A percentile compares a stretch with the other conserved stretches of the same genome.
Conservation (phyloP, 2,113 vertebrate genomes). For the Tragelaphus strepsiceros region DNA sequence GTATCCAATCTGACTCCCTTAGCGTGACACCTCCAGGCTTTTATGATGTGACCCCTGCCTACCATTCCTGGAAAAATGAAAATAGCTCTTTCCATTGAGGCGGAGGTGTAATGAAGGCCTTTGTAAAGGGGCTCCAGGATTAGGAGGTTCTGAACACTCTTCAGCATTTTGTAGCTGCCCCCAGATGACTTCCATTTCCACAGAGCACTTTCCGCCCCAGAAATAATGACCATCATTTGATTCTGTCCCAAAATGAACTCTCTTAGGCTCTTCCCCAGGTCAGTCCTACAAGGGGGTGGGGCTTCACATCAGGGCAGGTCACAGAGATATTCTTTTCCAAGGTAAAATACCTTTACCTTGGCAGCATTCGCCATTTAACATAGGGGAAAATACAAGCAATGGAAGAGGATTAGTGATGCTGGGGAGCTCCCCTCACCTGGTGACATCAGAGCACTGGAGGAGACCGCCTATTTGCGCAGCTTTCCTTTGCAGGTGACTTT, state of each 20-base stretch:
- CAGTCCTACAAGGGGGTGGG: neutral
- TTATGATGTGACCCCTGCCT: neutral
- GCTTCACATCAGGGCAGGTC: neutral
- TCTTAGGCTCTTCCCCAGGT: neutral
- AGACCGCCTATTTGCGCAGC: neutral
- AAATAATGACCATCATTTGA: neutral
- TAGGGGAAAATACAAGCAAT: neutral
- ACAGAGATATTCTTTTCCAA: neutral
- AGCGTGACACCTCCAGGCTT: neutral
- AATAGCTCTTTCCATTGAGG: neutral
- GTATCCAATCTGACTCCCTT: neutral
- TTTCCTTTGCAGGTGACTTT: neutral
- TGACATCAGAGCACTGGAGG: neutral
- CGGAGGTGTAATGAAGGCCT: neutral
- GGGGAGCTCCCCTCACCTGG: neutral
- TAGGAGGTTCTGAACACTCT: neutral
- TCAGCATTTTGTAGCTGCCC: neutral
- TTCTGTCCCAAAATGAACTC: neutral
- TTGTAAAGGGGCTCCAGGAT: neutral
- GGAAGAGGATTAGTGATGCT: fast-evolving
- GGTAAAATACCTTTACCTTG: neutral
- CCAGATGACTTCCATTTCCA: neutral
- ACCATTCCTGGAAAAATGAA: neutral
- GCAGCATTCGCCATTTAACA: neutral
- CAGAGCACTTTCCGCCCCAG: neutral